Conservation (phyloP, 2,888 invertebrate genomes). For the Scaptodrosophila latifasciaeformis region DNA sequence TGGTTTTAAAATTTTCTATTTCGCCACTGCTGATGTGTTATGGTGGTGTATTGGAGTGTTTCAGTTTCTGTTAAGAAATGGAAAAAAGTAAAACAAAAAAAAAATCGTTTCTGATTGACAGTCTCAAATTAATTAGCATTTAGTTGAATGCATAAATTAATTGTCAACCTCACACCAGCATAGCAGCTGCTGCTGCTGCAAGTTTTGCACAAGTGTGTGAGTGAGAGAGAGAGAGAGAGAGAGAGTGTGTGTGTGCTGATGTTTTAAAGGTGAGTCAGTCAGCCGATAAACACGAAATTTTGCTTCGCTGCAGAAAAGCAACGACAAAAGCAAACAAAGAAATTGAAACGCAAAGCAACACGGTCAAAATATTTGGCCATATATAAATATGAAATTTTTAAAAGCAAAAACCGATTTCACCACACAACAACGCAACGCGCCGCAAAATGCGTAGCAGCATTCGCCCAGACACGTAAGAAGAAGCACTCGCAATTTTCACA, state of each 20-base stretch:
- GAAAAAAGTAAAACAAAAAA: too few relatives aligned
- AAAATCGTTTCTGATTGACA: too few relatives aligned
- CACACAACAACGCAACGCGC: conserved; percentile 21
- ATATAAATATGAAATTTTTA: conserved; percentile 26
- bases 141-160: conserved; percentile 56
- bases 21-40: conserved; percentile 18
- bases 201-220: conserved; percentile 6
- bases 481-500: conserved; percentile 8
- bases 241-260: conserved; percentile 10
- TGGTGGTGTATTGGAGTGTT: conserved; percentile 29
- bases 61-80: too few relatives aligned
- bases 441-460: conserved; percentile 36
- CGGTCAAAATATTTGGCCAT: conserved; percentile 26
- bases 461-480: conserved; percentile 6
- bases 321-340: conserved; percentile 59
- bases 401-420: conserved; percentile 52
- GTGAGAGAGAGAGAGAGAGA: conserved; percentile 1
- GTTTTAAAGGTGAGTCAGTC: conserved; percentile 43
- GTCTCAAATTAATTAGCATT: conserved; percentile 60
- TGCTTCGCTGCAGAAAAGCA: conserved; percentile 40
- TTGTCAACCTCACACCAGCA: background rate
- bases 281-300: conserved; percentile 18
- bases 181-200: background rate
- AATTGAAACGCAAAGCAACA: conserved; percentile 32
- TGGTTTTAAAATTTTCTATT: conserved; percentile 20